Percentiles rank a stretch among this genome's conserved stretches.
Evolutionary conservation across 2,113 vertebrate species (phyloP).

Genomic region (Melospiza melodia): DNA sequence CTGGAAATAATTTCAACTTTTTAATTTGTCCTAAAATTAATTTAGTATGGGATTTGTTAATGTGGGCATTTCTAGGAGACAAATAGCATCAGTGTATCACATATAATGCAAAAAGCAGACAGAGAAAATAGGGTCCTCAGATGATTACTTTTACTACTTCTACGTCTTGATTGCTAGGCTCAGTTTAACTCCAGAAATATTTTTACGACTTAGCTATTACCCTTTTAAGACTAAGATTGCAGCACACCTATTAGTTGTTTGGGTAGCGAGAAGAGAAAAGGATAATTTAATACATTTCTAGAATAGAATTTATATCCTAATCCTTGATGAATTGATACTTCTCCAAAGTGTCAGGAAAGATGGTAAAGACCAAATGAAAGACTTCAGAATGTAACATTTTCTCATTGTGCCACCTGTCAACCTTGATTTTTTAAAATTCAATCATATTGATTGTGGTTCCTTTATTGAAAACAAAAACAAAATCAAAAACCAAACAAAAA

Average conservation of each 20-base stretch:
- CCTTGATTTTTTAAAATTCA: background rate
- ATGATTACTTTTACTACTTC: background rate
- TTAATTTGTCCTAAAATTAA: background rate
- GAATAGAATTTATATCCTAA: background rate
- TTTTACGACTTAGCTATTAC: background rate
- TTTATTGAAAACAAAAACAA: background rate
- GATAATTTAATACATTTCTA: background rate
- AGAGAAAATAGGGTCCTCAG: background rate
- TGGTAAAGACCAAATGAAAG: background rate
- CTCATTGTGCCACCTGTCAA: background rate
- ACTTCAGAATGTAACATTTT: background rate
- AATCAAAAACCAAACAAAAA: background rate
- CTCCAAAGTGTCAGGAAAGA: background rate
- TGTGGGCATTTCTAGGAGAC: background rate
- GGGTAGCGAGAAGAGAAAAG: accelerated
- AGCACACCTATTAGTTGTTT: background rate
- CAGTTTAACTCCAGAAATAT: background rate
- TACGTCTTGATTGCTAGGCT: background rate
- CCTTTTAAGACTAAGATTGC: background rate
- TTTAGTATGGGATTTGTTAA: background rate
- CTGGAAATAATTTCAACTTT: background rate
- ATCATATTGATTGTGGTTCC: background rate
- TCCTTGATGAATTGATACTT: background rate
- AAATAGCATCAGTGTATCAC: background rate
- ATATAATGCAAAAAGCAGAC: background rate